phyloP scores from a whole-genome alignment of 2,797 vertebrate species.

The Dipus sagitta region DNA sequence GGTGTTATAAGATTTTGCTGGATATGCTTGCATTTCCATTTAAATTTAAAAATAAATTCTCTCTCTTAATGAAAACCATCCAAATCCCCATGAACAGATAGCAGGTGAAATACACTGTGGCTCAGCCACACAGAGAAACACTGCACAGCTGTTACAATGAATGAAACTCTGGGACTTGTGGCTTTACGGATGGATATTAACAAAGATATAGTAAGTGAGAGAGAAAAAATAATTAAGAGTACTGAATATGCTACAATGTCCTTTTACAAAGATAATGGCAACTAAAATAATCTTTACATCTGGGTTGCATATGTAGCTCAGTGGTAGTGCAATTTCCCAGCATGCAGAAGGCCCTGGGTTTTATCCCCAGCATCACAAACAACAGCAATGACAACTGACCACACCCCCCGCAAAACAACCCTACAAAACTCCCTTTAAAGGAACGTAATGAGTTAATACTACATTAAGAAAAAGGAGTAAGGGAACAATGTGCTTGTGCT shows the following conservation, averaged over 20 bases:
- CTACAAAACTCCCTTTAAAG: background rate
- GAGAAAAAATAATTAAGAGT: background rate
- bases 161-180: background rate
- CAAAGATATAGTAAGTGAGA: background rate
- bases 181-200: background rate
- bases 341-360: background rate
- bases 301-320: background rate
- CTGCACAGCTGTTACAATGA: background rate
- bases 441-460: background rate
- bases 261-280: slow-evolving; percentile 7
- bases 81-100: background rate
- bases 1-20: background rate
- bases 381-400: background rate
- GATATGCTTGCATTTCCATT: background rate
- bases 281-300: background rate
- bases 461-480: background rate
- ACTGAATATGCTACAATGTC: background rate
- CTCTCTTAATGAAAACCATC: background rate
- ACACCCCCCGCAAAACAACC: too few species aligned
- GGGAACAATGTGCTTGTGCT: background rate
- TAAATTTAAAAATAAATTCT: slow-evolving; percentile 25
- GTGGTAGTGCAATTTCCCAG: background rate
- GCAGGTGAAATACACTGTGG: background rate
- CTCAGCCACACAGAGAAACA: background rate
- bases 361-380: background rate